A percentile compares a stretch with the other conserved stretches of the same genome.
Conservation (phyloP, 92 coral and sea anemone species). For the Porites lobata region DNA sequence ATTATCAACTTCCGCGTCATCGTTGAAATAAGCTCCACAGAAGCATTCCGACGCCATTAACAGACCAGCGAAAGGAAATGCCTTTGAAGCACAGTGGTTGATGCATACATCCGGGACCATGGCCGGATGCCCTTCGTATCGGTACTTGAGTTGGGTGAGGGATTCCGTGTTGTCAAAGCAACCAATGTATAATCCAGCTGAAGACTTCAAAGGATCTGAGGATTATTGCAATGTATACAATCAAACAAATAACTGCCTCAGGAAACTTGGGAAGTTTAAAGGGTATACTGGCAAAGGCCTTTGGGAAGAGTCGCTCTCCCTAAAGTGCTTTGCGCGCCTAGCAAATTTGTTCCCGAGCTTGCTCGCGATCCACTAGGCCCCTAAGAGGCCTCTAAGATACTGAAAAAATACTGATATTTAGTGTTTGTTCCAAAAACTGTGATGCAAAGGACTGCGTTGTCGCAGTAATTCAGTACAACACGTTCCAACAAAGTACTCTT, state of each 20-base stretch:
- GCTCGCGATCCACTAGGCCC: too few species aligned
- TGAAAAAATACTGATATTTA: too few species aligned
- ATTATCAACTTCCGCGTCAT: slow-evolving; percentile 3
- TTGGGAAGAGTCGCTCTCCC: too few species aligned
- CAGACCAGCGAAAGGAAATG: slow-evolving; percentile 39
- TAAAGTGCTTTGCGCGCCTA: too few species aligned
- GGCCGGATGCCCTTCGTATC: slow-evolving; percentile 43
- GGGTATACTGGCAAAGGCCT: too few species aligned
- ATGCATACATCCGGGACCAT: slow-evolving; percentile 46
- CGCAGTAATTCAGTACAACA: too few species aligned
- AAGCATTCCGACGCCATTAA: slow-evolving; percentile 42
- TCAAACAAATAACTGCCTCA: not conserved
- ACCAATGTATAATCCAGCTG: slow-evolving; percentile 28
- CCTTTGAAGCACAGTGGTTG: not conserved
- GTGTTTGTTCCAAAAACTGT: too few species aligned
- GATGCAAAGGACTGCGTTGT: too few species aligned
- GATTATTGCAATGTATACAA: not conserved
- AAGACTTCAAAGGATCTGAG: slow-evolving; percentile 32
- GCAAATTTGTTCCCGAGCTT: too few species aligned
- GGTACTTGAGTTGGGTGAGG: slow-evolving; percentile 15
- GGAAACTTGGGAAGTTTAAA: too few species aligned
- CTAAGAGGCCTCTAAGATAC: too few species aligned
- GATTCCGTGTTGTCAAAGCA: slow-evolving; percentile 40
- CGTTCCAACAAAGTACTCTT: too few species aligned
- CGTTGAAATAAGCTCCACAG: slow-evolving; percentile 45